Evolutionary conservation across 2,113 vertebrate genomes (phyloP).

Genomic region (Microcebus ravelobensis): DNA sequence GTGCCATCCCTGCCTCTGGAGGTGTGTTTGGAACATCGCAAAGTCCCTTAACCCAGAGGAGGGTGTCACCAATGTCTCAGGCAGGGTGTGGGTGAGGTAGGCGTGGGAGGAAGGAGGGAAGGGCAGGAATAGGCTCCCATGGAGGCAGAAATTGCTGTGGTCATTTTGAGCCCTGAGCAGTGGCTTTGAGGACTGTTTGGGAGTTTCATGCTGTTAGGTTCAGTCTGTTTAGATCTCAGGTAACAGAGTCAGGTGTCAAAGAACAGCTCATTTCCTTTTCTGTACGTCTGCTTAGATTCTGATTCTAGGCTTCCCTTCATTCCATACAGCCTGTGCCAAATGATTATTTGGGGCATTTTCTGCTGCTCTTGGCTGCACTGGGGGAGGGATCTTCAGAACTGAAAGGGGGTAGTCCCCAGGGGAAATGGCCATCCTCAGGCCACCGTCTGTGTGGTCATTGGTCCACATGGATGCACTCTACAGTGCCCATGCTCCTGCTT

Average conservation of each 20-base stretch:
- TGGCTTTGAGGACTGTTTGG: not conserved
- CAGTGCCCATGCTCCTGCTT: not conserved
- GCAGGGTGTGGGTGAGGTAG: not conserved
- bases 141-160: not conserved
- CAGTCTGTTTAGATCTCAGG: not conserved
- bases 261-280: not conserved
- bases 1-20: not conserved
- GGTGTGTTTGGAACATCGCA: not conserved
- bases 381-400: not conserved
- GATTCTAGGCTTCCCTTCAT: not conserved
- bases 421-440: accelerated
- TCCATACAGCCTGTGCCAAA: not conserved
- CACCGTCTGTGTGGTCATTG: too few relatives aligned
- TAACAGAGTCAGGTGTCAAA: not conserved
- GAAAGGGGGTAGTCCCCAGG: not conserved
- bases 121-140: not conserved
- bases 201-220: not conserved
- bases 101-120: not conserved
- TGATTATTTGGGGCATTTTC: not conserved
- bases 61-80: not conserved
- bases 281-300: not conserved
- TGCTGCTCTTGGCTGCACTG: not conserved
- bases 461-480: not conserved
- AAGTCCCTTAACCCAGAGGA: not conserved
- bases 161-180: not conserved